A percentile compares a stretch with the other conserved stretches of the same genome.
These are phyloP conservation scores for Anser brachyrhynchus DNA, from an alignment of 2,113 vertebrate species.

Conservation along the genomic window DNA sequence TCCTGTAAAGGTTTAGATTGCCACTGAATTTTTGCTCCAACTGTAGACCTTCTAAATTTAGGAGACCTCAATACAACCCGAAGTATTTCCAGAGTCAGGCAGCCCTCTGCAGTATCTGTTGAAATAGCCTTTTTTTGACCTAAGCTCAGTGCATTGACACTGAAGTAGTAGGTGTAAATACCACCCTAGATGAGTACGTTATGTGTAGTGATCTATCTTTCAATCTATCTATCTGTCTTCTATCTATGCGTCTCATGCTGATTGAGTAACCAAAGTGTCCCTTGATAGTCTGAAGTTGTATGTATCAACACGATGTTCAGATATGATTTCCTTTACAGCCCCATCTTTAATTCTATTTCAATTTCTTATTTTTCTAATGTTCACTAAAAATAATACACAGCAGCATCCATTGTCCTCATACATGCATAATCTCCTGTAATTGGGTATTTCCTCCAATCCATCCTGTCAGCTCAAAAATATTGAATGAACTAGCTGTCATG, in stretches of 20 bases:
- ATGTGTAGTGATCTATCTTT: background rate
- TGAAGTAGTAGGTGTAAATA: background rate
- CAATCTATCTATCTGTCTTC: background rate
- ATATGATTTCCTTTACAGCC: background rate
- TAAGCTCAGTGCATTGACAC: background rate
- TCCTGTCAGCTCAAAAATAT: constrained; percentile 14
- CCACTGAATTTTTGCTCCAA: background rate
- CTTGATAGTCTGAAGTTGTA: background rate
- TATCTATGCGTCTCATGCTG: background rate
- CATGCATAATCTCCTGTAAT: constrained; percentile 26
- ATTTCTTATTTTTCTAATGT: background rate
- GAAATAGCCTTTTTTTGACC: background rate
- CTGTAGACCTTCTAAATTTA: background rate
- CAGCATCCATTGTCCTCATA: constrained; percentile 16
- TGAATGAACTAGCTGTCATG: constrained; percentile 38
- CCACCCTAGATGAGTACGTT: background rate
- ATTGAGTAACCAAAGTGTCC: background rate
- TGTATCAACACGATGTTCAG: background rate
- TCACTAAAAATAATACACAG: constrained; percentile 11
- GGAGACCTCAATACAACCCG: background rate
- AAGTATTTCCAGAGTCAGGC: background rate
- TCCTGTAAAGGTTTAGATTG: background rate
- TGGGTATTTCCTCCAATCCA: constrained; percentile 46
- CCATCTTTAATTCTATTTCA: background rate
- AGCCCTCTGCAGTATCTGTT: background rate